Percentiles rank a stretch among this genome's conserved stretches.
These are phyloP conservation scores for Procavia capensis DNA, from an alignment of 2,113 vertebrate species.

Conservation along the genomic window DNA sequence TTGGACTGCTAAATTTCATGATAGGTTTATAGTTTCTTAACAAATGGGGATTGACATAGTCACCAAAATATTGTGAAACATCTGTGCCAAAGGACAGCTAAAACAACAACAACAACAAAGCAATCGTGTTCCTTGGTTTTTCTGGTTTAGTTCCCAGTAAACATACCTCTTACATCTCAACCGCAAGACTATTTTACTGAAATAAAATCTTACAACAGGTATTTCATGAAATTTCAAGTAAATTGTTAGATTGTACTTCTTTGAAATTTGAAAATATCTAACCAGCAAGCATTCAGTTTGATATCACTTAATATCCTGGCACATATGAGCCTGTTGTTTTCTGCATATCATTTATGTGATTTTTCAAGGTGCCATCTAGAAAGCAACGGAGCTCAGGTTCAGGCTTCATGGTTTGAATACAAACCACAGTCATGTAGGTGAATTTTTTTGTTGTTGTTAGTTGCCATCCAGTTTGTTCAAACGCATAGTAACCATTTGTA, in stretches of 20 bases:
- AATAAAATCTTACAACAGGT: neutral
- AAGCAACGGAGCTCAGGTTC: neutral
- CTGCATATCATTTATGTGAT: neutral
- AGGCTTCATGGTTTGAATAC: neutral
- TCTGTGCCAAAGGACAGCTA: neutral
- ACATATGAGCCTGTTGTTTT: neutral
- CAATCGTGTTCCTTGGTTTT: neutral
- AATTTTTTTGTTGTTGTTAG: too few species aligned
- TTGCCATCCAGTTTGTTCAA: too few species aligned
- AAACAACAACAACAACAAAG: neutral
- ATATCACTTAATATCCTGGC: neutral
- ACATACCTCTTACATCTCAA: neutral
- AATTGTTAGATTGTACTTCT: neutral
- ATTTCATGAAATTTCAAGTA: neutral
- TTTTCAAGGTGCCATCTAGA: neutral
- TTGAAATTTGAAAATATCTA: conserved; percentile 26
- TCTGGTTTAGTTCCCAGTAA: neutral
- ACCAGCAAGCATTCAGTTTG: neutral
- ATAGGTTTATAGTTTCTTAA: conserved; percentile 11
- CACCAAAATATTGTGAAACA: neutral
- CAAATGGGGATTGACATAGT: neutral
- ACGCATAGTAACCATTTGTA: too few species aligned
- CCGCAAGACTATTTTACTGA: neutral
- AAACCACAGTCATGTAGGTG: conserved; percentile 4
- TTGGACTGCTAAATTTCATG: neutral